phyloP scores from a whole-genome alignment of 2,888 invertebrate genomes.

The Chymomyza fuscimana region DNA sequence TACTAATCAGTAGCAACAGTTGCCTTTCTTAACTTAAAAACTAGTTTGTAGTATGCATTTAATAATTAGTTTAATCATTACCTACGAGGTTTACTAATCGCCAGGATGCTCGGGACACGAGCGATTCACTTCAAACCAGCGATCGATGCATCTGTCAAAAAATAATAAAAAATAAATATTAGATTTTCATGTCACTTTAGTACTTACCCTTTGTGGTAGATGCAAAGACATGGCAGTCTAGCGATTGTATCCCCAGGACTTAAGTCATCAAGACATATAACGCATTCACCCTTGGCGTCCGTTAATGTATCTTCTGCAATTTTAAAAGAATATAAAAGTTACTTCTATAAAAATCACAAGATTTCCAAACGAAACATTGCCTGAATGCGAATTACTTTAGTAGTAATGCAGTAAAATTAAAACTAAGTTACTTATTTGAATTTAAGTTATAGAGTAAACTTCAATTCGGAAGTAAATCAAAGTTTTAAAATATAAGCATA shows the following conservation, averaged over 20 bases:
- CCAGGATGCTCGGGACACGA: slow-evolving; percentile 99
- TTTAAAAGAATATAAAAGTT: neutral
- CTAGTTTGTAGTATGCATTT: slow-evolving; percentile 11
- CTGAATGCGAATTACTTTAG: too few species aligned
- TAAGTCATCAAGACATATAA: slow-evolving; percentile 98
- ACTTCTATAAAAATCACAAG: too few species aligned
- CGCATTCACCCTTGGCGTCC: slow-evolving; percentile 98
- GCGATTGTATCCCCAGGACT: slow-evolving; percentile 97
- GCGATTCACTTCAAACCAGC: slow-evolving; percentile 99
- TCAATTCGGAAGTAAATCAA: too few species aligned
- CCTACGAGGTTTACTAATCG: slow-evolving; percentile 84
- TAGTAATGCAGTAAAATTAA: too few species aligned
- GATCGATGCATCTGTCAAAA: slow-evolving; percentile 96
- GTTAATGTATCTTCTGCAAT: slow-evolving; percentile 96
- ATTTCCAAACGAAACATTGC: too few species aligned
- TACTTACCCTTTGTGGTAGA: slow-evolving; percentile 96
- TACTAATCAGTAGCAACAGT: slow-evolving; percentile 19
- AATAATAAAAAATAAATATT: neutral
- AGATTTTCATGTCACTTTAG: neutral
- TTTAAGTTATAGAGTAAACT: too few species aligned
- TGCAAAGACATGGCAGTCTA: slow-evolving; percentile 98
- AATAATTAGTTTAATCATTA: slow-evolving; percentile 37
- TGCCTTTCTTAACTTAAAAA: slow-evolving; percentile 3
- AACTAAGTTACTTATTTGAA: too few species aligned
- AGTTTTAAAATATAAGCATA: too few species aligned